phyloP scores from a whole-genome alignment of 35 echinoderm and acorn worm species.

The Chiridota heheva region DNA sequence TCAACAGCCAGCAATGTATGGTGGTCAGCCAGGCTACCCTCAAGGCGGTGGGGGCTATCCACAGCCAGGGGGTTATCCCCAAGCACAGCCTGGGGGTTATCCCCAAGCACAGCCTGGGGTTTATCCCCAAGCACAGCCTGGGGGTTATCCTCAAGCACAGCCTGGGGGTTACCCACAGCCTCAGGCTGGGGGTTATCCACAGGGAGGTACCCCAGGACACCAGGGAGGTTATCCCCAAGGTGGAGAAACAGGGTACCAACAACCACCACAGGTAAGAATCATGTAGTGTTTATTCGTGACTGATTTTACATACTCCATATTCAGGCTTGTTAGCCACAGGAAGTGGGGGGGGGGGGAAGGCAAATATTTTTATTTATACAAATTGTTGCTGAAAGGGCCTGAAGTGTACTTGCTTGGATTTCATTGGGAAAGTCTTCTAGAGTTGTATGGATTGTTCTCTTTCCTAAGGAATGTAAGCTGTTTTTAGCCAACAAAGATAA shows the following conservation, averaged over 20 bases:
- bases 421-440: too few relatives aligned
- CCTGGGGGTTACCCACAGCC: background rate
- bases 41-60: slow-evolving; percentile 13
- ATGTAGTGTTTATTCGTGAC: background rate
- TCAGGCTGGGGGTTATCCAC: slow-evolving; percentile 9
- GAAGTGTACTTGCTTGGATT: too few relatives aligned
- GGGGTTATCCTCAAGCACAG: background rate
- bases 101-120: too few relatives aligned
- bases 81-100: slow-evolving; percentile 5
- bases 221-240: slow-evolving; percentile 5
- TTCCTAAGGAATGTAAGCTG: too few relatives aligned
- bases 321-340: slow-evolving; percentile 12
- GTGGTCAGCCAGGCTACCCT: background rate
- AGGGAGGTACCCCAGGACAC: too few relatives aligned
- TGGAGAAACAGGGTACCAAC: background rate
- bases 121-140: too few relatives aligned
- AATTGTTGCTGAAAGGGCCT: too few relatives aligned
- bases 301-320: background rate
- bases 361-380: too few relatives aligned
- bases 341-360: background rate
- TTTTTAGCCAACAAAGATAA: too few relatives aligned
- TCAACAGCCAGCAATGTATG: background rate
- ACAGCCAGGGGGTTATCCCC: background rate
- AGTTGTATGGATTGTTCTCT: too few relatives aligned
- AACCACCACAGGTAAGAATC: background rate